phyloP scores from a whole-genome alignment of 2,888 invertebrate genomes.

The Colletes collaris region DNA sequence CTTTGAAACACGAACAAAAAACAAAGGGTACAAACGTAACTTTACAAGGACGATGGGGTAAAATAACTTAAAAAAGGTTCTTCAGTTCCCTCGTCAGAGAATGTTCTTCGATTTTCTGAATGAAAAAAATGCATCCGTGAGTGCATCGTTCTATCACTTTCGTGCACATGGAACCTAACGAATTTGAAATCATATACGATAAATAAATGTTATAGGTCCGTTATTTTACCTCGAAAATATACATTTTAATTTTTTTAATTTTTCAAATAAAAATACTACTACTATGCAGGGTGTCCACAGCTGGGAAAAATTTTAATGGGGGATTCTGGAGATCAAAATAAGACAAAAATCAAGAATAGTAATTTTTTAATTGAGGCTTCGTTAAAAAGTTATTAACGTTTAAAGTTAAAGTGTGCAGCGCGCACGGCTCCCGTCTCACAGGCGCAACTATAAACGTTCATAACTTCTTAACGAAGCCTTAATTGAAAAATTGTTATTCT shows the following conservation, averaged over 20 bases:
- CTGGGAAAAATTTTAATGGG: too few species aligned
- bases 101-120: neutral
- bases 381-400: too few species aligned
- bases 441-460: too few species aligned
- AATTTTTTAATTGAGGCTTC: too few species aligned
- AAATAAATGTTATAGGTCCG: slow-evolving; percentile 5
- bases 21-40: neutral
- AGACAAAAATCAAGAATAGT: too few species aligned
- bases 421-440: too few species aligned
- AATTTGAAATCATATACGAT: slow-evolving; percentile 14
- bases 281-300: too few species aligned
- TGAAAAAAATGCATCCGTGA: slow-evolving; percentile 4
- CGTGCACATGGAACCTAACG: slow-evolving; percentile 27
- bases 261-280: neutral
- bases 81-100: neutral
- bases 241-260: neutral
- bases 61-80: slow-evolving; percentile 1
- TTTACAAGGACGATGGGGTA: neutral
- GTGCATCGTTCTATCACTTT: slow-evolving; percentile 17
- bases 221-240: neutral
- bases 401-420: too few species aligned
- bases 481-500: too few species aligned
- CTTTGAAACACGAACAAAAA: neutral
- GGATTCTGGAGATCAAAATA: too few species aligned
- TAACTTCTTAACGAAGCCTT: too few species aligned